Conservation (phyloP, 2,113 vertebrate genomes). For the Australoheros scitulus region DNA sequence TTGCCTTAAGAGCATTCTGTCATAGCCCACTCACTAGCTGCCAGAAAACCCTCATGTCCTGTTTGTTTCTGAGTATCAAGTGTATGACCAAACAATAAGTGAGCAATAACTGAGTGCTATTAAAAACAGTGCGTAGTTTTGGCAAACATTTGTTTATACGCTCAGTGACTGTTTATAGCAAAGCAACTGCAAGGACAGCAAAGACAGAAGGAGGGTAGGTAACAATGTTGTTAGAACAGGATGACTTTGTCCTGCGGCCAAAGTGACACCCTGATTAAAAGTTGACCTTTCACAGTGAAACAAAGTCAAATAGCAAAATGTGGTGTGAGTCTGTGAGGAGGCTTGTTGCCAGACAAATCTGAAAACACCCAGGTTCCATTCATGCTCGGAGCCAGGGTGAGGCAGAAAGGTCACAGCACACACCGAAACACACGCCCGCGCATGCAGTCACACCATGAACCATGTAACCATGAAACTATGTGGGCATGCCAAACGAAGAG, state of each 20-base stretch:
- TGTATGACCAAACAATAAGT: too few species aligned
- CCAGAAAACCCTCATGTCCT: background rate
- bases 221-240: background rate
- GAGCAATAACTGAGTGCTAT: background rate
- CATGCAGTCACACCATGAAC: background rate
- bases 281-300: conserved; percentile 57
- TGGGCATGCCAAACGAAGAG: conserved; percentile 6
- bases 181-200: background rate
- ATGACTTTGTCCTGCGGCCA: conserved; percentile 17
- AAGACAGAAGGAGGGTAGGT: conserved; percentile 3
- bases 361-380: conserved; percentile 49
- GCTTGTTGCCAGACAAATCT: conserved; percentile 42
- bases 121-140: background rate
- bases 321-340: background rate
- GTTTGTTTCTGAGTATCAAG: background rate
- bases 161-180: accelerated
- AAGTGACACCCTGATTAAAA: conserved; percentile 49
- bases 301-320: conserved; percentile 52
- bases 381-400: conserved; percentile 35
- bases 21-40: background rate
- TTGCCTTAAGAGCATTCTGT: background rate
- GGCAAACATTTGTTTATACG: too few species aligned
- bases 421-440: background rate
- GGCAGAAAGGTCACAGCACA: conserved; percentile 49
- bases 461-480: background rate